Percentiles rank a stretch among this genome's conserved stretches.
Evolutionary conservation across 1,140 invertebrate genomes (phyloP).

Genomic region (Meloidogyne floridensis): DNA sequence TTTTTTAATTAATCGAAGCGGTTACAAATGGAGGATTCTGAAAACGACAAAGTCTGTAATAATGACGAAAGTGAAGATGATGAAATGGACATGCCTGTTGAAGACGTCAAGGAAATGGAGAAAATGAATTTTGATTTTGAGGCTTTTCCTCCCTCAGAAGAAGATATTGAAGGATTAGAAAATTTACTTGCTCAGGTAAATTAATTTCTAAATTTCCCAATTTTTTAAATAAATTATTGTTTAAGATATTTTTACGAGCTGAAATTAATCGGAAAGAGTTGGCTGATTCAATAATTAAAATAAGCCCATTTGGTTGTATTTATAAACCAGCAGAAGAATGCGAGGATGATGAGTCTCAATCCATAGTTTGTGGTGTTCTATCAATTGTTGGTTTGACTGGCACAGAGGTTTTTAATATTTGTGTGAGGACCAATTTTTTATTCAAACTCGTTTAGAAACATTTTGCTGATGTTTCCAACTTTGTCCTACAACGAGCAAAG

Average conservation of each 20-base stretch:
- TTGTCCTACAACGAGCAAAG: constrained; percentile 43
- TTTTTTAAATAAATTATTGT: not conserved
- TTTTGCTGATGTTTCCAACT: constrained; percentile 31
- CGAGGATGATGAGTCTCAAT: constrained; percentile 48
- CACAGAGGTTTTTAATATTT: constrained; percentile 26
- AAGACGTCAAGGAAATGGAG: constrained; percentile 44
- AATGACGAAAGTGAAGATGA: not conserved
- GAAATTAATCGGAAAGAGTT: constrained; percentile 47
- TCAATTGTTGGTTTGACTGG: constrained; percentile 42
- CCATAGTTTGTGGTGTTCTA: constrained; percentile 47
- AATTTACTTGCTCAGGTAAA: constrained; percentile 48
- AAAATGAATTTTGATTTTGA: constrained; percentile 54
- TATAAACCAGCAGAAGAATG: constrained; percentile 44
- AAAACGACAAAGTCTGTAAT: not conserved
- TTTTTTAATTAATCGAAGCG: too few species aligned
- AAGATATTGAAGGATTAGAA: constrained; percentile 39
- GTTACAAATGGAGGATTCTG: not conserved
- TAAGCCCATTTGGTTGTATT: constrained; percentile 48
- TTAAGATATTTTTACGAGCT: constrained; percentile 49
- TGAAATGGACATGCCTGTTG: constrained; percentile 16
- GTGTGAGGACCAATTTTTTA: not conserved
- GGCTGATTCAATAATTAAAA: constrained; percentile 43
- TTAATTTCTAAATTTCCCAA: not conserved
- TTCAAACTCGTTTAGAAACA: constrained; percentile 36
- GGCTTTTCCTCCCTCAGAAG: constrained; percentile 46